Percentiles rank a stretch among this genome's conserved stretches.
Conservation (phyloP, 2,113 vertebrate genomes). For the Psephotus haematonotus region DNA sequence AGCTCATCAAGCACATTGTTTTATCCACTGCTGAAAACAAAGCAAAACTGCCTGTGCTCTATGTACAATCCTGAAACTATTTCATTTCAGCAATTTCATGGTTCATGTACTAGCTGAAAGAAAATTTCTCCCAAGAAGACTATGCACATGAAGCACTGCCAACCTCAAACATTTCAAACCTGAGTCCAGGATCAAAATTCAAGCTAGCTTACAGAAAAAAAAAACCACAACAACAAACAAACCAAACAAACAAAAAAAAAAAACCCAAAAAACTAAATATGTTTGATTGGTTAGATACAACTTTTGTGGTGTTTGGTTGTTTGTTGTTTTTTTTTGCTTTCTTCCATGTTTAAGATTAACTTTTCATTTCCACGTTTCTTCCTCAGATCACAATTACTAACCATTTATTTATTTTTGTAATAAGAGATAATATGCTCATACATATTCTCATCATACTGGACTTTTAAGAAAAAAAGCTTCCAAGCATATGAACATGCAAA, state of each 20-base stretch:
- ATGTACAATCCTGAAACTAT: constrained; percentile 31
- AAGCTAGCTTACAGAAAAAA: not conserved
- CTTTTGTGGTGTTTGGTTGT: not conserved
- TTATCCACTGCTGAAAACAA: constrained; percentile 48
- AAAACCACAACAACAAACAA: not conserved
- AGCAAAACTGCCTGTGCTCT: constrained; percentile 23
- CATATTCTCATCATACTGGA: not conserved
- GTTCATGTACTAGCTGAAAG: constrained; percentile 35
- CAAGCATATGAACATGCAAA: not conserved
- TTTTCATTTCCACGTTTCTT: not conserved
- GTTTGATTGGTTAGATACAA: not conserved
- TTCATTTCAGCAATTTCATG: constrained; percentile 65
- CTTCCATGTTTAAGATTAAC: not conserved
- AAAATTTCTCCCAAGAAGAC: constrained; percentile 46
- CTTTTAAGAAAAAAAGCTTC: not conserved
- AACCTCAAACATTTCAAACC: not conserved
- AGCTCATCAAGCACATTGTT: constrained; percentile 33
- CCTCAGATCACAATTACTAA: not conserved
- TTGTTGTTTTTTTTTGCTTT: not conserved
- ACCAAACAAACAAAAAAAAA: no score
- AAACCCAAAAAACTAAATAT: not conserved
- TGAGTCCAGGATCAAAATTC: not conserved
- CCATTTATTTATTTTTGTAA: not conserved
- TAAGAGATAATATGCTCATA: not conserved
- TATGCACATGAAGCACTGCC: not conserved